Evolutionary conservation across 2,888 invertebrate species (phyloP).

Genomic region (Macrophya annulata): DNA sequence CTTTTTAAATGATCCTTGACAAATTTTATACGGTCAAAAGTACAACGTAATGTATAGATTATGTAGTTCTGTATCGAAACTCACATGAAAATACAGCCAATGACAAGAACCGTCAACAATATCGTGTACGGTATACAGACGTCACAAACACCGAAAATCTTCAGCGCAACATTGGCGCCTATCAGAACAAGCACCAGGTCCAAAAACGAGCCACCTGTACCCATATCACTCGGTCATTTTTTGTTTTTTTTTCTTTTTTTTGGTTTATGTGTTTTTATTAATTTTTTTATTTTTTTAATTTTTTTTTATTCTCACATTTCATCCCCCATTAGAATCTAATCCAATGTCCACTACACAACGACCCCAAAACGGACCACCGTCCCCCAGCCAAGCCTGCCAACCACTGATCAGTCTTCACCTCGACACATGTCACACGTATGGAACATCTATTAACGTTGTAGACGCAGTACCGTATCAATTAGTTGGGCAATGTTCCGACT

Average conservation of each 20-base stretch:
- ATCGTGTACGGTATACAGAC: slow-evolving; percentile 73
- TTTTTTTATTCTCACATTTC: background rate
- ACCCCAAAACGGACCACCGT: slow-evolving; percentile 38
- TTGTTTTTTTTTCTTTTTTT: background rate
- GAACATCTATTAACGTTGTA: slow-evolving; percentile 29
- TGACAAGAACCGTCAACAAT: slow-evolving; percentile 70
- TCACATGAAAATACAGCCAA: slow-evolving; percentile 70
- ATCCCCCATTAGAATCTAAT: background rate
- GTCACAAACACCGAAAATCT: slow-evolving; percentile 69
- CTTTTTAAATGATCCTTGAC: slow-evolving; percentile 39
- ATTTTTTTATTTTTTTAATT: too few relatives aligned
- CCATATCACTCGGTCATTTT: slow-evolving; percentile 70
- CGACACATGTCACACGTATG: slow-evolving; percentile 37
- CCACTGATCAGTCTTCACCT: slow-evolving; percentile 55
- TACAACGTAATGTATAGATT: background rate
- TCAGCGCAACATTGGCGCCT: slow-evolving; percentile 67
- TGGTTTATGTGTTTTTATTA: too few relatives aligned
- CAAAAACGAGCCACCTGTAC: slow-evolving; percentile 66
- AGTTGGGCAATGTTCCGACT: background rate
- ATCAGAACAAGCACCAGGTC: slow-evolving; percentile 70
- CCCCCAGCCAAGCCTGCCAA: slow-evolving; percentile 40
- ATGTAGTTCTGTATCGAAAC: slow-evolving; percentile 57
- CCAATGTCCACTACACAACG: slow-evolving; percentile 36
- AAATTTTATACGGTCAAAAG: background rate
- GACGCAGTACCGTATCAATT: slow-evolving; percentile 46